Evolutionary conservation across 2,113 vertebrate species (phyloP).

Genomic region (Prolemur simus): DNA sequence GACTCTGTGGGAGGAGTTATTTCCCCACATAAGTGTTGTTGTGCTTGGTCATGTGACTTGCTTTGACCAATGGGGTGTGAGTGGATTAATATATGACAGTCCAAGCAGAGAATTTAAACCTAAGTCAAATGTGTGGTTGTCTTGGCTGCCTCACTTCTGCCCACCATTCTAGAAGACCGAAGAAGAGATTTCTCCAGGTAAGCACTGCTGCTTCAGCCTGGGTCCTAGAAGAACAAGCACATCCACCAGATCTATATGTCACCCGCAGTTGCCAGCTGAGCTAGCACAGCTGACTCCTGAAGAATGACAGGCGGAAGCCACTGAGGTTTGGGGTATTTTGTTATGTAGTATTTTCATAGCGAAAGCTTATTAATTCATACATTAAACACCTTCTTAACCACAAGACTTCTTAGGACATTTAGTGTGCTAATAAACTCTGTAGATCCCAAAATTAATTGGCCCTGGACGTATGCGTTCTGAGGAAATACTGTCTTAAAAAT

Average conservation of each 20-base stretch:
- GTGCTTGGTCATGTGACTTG: not conserved
- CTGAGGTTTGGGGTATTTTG: not conserved
- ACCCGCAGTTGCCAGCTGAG: not conserved
- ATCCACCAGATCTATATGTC: not conserved
- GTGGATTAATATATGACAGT: not conserved
- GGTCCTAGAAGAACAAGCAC: not conserved
- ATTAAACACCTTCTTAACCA: not conserved
- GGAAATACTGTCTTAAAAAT: not conserved
- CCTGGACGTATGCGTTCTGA: not conserved
- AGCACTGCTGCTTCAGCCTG: not conserved
- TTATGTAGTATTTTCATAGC: not conserved
- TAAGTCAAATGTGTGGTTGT: not conserved
- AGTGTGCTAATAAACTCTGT: not conserved
- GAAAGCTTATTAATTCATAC: not conserved
- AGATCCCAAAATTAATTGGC: not conserved
- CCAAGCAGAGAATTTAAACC: not conserved
- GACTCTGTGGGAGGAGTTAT: not conserved
- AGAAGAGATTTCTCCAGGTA: not conserved
- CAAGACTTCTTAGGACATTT: not conserved
- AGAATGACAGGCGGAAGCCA: not conserved
- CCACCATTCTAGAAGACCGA: not conserved
- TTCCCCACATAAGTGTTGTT: not conserved
- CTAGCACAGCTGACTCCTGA: not conserved
- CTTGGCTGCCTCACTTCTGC: not conserved
- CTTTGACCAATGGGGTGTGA: not conserved